Base-by-base conservation (phyloP, 2,797 vertebrate species). In the Ceryle rudis region DNA sequence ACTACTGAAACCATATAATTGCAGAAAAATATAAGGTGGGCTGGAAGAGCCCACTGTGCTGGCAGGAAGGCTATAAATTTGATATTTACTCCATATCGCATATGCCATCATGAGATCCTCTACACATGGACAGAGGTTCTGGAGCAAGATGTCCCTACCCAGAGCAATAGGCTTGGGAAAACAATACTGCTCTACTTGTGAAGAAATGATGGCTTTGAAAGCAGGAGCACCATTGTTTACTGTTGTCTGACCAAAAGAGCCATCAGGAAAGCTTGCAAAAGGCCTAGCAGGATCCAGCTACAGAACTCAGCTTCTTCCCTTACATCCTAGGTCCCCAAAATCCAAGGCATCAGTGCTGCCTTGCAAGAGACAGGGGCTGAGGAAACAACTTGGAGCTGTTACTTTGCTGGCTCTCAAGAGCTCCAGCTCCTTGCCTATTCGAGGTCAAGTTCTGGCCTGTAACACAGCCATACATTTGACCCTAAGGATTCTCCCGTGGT, bases 241-340 rank as follows among this genome's bases (percentile, higher is more conserved):
- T 42, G 23, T 14, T 60, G 31, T 19, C 39, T 51, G 25, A 42
- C 11, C 25, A 60, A 79, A 18, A 42, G 22, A 73, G n/a, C 33
- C 37, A 75, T 13, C 31, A 26, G 6, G 10, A 3, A 5, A 64
- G 2, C 18, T 70, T 37, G 37, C 35, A 57, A 66, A 89, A 72
- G 21, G n/a, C 21, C 26, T 31, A 29, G 0, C 0, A 0, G 64
- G 35, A 95, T 17, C 26, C 64, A 88, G 21, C 11, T 86, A 41
- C 1, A 4, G 57, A 67, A 61, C 37, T 31, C 57, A 93, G 33
- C 14, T 89, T 83, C 74, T 28, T 81, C 54, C 51, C 46, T 65
- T 58, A 5, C 41, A 12, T 39, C 42, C 54, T 46, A 23, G 16
- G 18, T 39, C 22, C 46, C 64, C 23, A 22, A 72, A 49, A 79